Evolutionary conservation across 1,140 invertebrate species (phyloP).

Genomic region (Andrena cerasifolii): DNA sequence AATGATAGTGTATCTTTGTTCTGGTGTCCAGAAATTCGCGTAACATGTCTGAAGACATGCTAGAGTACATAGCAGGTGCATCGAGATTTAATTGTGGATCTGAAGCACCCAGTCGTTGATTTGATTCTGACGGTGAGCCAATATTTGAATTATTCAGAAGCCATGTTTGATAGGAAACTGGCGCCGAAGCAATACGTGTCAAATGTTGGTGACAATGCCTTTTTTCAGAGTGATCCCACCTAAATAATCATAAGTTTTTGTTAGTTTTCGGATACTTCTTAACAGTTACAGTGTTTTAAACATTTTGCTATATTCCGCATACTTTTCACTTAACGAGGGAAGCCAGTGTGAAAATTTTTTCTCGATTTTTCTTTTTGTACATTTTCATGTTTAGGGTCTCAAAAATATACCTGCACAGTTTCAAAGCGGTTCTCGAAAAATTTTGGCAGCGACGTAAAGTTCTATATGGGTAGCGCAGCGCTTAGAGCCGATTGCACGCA

Average conservation of each 20-base stretch:
- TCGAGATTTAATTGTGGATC: slow-evolving; percentile 86
- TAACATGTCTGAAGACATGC: slow-evolving; percentile 70
- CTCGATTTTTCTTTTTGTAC: too few species aligned
- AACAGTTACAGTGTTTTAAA: too few species aligned
- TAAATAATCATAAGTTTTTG: slow-evolving; percentile 57
- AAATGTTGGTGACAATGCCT: slow-evolving; percentile 82
- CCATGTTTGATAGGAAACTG: slow-evolving; percentile 85
- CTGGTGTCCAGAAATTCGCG: slow-evolving; percentile 86
- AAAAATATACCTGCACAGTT: too few species aligned
- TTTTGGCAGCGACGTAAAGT: too few species aligned
- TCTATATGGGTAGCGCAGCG: too few species aligned
- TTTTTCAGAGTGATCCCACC: slow-evolving; percentile 78
- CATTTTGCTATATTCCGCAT: too few species aligned
- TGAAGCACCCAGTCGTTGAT: slow-evolving; percentile 84
- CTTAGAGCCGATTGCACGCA: too few species aligned
- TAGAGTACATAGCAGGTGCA: slow-evolving; percentile 59
- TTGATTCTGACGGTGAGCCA: slow-evolving; percentile 74
- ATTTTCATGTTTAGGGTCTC: too few species aligned
- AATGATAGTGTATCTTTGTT: slow-evolving; percentile 90
- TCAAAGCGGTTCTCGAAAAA: too few species aligned
- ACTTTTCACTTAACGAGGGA: too few species aligned
- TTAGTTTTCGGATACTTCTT: too few species aligned
- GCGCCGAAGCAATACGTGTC: slow-evolving; percentile 90
- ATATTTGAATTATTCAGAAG: slow-evolving; percentile 74
- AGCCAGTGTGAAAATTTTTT: too few species aligned